Conservation (phyloP, 2,113 vertebrate species). For the Panthera uncia region DNA sequence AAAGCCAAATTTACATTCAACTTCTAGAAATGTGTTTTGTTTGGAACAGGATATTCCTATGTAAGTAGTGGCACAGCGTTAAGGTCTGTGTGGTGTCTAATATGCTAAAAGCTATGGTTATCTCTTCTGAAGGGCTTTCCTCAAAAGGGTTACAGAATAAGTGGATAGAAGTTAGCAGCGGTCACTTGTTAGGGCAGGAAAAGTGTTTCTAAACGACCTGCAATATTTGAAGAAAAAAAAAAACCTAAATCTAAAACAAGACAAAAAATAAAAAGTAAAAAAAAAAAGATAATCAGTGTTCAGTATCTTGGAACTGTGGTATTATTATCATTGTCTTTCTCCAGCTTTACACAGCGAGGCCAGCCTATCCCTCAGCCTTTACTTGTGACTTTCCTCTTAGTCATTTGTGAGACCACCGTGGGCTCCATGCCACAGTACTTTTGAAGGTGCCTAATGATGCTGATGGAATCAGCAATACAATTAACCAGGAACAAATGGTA, state of each 20-base stretch:
- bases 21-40: conserved; percentile 1
- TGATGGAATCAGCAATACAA: background rate
- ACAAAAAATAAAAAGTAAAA: too few species aligned
- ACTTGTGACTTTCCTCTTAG: background rate
- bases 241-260: too few species aligned
- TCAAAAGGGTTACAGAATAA: background rate
- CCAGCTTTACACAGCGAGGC: background rate
- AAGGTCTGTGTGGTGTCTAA: background rate
- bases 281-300: background rate
- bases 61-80: background rate
- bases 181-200: background rate
- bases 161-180: background rate
- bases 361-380: background rate
- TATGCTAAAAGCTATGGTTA: background rate
- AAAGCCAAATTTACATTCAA: background rate
- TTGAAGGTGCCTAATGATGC: background rate
- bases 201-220: background rate
- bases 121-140: background rate
- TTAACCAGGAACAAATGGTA: background rate
- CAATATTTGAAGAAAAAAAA: background rate
- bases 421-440: background rate
- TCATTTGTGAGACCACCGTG: background rate
- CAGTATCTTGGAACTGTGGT: background rate
- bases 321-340: background rate
- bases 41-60: background rate